Evolutionary conservation across 2,797 vertebrate genomes (phyloP), one percentile per base, ranked within the genome.

Genomic region (Podargus strigoides): DNA sequence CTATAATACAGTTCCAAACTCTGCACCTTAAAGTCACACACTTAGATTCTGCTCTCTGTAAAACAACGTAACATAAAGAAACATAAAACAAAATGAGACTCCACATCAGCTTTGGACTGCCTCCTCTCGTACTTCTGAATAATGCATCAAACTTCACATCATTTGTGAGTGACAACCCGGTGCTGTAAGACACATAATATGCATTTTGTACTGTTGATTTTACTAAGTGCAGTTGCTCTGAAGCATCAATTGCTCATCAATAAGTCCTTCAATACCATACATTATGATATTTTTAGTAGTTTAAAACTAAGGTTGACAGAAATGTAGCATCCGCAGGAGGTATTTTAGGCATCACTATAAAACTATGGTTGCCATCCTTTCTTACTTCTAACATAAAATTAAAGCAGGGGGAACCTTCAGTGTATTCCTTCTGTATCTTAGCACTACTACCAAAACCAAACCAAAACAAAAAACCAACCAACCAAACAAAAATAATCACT

Each of bases 171-270:
- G 79, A 93, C 78, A 95, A 90, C 52, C n/a, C 3, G 36, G 90
- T 86, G 64, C 62, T 96, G 92, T 84, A 95, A 93, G 76, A 94
- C 87, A 95, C 42, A 64, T 66, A 95, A 97, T 53, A 73, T 28
- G 93, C 87, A 64, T 74, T 96, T 96, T 85, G n/a, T 91, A 89
- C 47, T 84, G 69, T 81, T 94, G 81, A 91, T 94, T 95, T 96
- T 93, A 88, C 85, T 77, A 87, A 96, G 82, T 53, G 6, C 75
- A 89, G 78, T 94, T 88, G 69, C 58, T 95, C 72, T 77, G 69
- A 91, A 89, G 81, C 89, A 68, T 89, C 88, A 96, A 84, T 95
- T 87, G 81, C 91, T 91, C 93, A 93, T 94, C 90, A 97, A 74
- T 90, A 97, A 95, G 56, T 87, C 75, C 89, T 94, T 93, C 88